Evolutionary conservation across 2,888 invertebrate species (phyloP), one percentile per base, ranked within the genome.

Genomic region (Patella caerulea): DNA sequence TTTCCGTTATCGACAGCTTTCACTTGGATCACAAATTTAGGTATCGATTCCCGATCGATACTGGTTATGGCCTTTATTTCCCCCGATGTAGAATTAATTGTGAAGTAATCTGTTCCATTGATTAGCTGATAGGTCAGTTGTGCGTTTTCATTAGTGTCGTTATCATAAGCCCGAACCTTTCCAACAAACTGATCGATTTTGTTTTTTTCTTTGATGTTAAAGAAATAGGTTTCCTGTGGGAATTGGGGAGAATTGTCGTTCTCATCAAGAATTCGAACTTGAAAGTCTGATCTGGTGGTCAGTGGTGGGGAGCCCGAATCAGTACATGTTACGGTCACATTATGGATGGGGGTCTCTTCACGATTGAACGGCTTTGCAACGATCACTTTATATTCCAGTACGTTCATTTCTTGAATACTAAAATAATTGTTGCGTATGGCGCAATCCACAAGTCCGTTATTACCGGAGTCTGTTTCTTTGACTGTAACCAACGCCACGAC

Each of bases 1-100:
- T 73, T 81, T 7, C 89, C 90, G 89, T 95, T 95, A 91, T 98
- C 98, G 0, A 95, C 94, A 0, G 97, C 98, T 83, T 95, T 94
- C 0, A 98, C 95, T 54, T 96, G 93, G n/a, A 98, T 95, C 90
- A 53, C 88, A 87, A 81, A 79, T 15, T 59, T 73, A 24, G 79
- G 77, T 9, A 45, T 75, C 3, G 29, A 65, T 70, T 83, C 83
- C 1, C 83, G 73, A 65, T 83, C 81, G 71, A 78, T 73, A 15
- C 71, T 72, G 55, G 71, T 69, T 2, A 80, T 76, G 29, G 81
- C 80, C 53, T 80, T 75, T 70, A 83, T 80, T 71, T 80, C 80
- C 11, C 83, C 83, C 15, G 76, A 73, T 19, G 75, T 73, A 55
- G 78, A 80, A 75, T 83, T 78, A 70, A 83, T 80, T 24, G 75